Evolutionary conservation across 2,888 invertebrate species (phyloP), one percentile per base, ranked within the genome.

Genomic region (Synanthedon andrenaeformis): DNA sequence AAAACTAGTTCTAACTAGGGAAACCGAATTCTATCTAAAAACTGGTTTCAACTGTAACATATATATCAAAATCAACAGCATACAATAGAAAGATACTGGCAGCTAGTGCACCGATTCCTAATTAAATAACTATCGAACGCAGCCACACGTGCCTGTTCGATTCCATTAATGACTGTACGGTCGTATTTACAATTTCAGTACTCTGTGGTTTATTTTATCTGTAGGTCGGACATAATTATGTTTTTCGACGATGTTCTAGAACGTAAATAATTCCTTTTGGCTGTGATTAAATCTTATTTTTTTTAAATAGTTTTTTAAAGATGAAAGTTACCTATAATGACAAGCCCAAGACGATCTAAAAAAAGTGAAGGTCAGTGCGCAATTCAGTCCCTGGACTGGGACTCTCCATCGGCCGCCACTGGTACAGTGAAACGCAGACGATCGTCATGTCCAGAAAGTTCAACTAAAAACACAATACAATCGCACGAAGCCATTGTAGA

Each of bases 351-450:
- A 79, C 84, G 82, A 66, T 74, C 76, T 65, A 83, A 81, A 79
- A 83, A 82, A 61, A 75, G 70, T 78, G 74, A 70, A 59, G 74
- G 73, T 66, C 82, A 81, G 69, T 78, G 81, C 72, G 65, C 72
- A 59, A 65, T 74, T 55, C 82, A 76, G 64, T 77, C 73, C 60
- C 69, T 91, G 59, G 93, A 93, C 70, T 93, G 93, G 92, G 93
- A 93, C 72, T 92, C 91, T 23, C 91, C 92, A 42, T 92, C 92
- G 23, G 82, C 90, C 41, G 89, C 89, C 69, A 93, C 93, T 1
- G 93, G 93, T 12, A 93, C 93, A 1, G 92, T 93, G 3, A 93
- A 92, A 70, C 82, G 92, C 60, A 85, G 92, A 59, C 90, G 91
- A 53, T 83, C 88, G 41, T 91, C 92, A 1, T 84, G 88, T 55